phyloP scores from a whole-genome alignment of 2,113 vertebrate species.

The Python bivittatus region DNA sequence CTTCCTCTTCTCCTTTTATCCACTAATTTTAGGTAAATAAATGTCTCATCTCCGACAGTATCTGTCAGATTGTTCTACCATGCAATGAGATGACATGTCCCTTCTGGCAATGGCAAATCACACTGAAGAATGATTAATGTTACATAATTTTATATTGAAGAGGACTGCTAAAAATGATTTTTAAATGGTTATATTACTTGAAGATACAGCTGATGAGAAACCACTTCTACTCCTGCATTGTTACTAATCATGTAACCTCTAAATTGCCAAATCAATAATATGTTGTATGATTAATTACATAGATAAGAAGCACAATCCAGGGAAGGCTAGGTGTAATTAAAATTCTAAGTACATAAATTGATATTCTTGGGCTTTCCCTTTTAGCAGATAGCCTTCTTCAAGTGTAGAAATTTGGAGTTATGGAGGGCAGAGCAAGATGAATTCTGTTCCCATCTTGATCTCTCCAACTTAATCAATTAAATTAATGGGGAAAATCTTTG shows the following conservation, averaged over 20 bases:
- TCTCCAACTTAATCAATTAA: too few relatives aligned
- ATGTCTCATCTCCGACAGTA: neutral
- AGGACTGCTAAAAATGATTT: neutral
- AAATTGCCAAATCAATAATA: neutral
- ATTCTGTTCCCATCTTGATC: too few relatives aligned
- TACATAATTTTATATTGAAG: neutral
- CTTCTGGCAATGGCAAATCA: neutral
- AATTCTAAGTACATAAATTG: neutral
- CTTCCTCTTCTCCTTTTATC: neutral
- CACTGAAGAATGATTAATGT: neutral
- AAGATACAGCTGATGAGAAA: neutral
- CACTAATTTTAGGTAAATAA: neutral
- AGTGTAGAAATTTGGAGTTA: too few relatives aligned
- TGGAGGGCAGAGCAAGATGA: too few relatives aligned
- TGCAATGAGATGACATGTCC: neutral
- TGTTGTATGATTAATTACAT: neutral
- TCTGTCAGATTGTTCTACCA: neutral
- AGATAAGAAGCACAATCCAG: neutral
- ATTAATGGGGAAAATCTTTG: too few relatives aligned
- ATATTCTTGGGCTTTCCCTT: neutral
- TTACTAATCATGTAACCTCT: neutral
- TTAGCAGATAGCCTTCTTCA: too few relatives aligned
- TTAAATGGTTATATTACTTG: neutral
- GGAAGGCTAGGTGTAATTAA: neutral
- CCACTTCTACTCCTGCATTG: neutral